Base-by-base conservation (phyloP, 2,888 invertebrate species). In the Heliconius aoede region DNA sequence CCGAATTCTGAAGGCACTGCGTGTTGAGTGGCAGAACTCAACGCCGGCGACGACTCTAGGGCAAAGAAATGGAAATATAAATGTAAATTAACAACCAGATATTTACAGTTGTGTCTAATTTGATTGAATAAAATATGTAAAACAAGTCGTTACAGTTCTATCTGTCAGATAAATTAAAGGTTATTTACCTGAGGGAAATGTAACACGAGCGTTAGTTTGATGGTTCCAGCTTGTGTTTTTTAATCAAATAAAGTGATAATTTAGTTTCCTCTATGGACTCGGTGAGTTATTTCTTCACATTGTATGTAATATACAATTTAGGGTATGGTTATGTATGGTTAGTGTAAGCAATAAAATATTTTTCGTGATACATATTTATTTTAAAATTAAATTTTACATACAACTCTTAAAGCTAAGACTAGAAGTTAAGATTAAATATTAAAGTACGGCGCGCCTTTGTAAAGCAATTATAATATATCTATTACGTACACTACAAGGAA, bases 381-480 rank as follows among this genome's bases (percentile, higher is more conserved):
- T 51, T 28, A 5, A 21, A 21, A 21, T n/a, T 46, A 24, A 65
- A 24, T 40, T 24, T 40, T 65, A 55, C 32, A 69, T 28, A 51
- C 8, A 51, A 68, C 5, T 21, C 51, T 51, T 69, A 69, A 2
- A 60, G 55, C 30, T 32, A 69, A n/a, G 78, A 79, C 78, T 79
- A 77, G 78, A 76, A 74, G 72, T 69, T 72, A 77, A 74, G 76
- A 79, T 77, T 72, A 74, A 76, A 73, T 46, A 67, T 51, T 73
- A 64, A 58, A 76, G 58, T 40, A 75, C 40, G 58, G 32, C 40
- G 55, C 40, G n/a, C 36, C 24, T 21, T 55, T 32, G 51, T 51
- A 30, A 55, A 55, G 55, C 69, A 51, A 51, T n/a, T 30, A 32
- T n/a, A 55, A 69, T 15, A n/a, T 51, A 68, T 68, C 1, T 55